Evolutionary conservation across 2,888 invertebrate genomes (phyloP).

Genomic region (Petrolisthes cinctipes): DNA sequence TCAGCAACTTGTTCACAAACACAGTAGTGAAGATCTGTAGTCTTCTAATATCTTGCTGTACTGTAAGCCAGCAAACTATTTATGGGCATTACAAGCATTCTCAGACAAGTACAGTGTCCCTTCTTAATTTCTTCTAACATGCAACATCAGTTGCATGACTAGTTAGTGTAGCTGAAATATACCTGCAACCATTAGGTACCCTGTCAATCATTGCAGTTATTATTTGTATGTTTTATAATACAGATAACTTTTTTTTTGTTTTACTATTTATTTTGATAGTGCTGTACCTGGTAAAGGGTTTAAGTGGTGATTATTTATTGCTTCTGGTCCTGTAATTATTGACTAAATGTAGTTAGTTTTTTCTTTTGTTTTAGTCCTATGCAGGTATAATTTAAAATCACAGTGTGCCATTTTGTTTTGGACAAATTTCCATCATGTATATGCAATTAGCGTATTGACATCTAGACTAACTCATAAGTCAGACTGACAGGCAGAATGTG

Average conservation of each 20-base stretch:
- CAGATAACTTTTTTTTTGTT: not conserved
- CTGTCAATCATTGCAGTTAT: not conserved
- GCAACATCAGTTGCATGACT: too few species aligned
- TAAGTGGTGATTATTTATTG: not conserved
- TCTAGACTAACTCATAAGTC: not conserved
- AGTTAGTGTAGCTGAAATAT: too few species aligned
- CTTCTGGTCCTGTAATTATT: not conserved
- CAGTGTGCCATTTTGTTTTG: not conserved
- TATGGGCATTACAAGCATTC: slow-evolving; percentile 24
- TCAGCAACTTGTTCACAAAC: slow-evolving; percentile 17
- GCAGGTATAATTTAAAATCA: not conserved
- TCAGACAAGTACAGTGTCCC: not conserved
- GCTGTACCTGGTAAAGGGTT: not conserved
- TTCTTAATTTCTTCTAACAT: not conserved
- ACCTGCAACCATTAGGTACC: too few species aligned
- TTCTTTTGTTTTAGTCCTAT: not conserved
- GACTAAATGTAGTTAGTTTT: not conserved
- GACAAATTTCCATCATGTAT: not conserved
- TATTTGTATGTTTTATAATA: not conserved
- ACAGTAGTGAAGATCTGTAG: slow-evolving; percentile 35
- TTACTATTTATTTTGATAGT: not conserved
- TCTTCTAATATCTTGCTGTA: slow-evolving; percentile 30
- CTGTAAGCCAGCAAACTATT: slow-evolving; percentile 38
- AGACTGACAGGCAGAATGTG: not conserved
- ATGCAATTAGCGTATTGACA: not conserved